Evolutionary conservation across 2,113 vertebrate genomes (phyloP).

Genomic region (Rhizomys pruinosus): DNA sequence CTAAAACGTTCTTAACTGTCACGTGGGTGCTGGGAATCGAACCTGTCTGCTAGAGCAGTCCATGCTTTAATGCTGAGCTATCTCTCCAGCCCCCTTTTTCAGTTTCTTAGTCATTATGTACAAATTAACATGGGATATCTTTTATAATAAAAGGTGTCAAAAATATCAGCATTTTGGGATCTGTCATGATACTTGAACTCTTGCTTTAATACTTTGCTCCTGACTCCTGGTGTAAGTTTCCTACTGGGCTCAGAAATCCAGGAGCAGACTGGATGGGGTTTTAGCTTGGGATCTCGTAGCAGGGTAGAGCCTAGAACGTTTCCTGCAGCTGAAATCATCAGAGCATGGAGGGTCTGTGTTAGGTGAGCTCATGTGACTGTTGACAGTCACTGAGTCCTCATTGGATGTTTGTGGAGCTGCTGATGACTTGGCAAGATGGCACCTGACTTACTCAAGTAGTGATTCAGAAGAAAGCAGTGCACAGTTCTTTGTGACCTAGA

Average conservation of each 20-base stretch:
- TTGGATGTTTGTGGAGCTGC: background rate
- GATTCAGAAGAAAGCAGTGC: background rate
- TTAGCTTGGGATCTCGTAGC: background rate
- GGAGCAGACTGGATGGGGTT: background rate
- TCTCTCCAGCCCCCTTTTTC: background rate
- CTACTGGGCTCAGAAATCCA: background rate
- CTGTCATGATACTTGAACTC: background rate
- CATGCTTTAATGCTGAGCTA: too few species aligned
- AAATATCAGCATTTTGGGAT: slow-evolving; percentile 2
- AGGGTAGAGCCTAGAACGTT: background rate
- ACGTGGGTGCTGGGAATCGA: too few species aligned
- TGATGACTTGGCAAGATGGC: background rate
- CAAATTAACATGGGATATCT: background rate
- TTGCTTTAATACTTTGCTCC: background rate
- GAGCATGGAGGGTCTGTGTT: background rate
- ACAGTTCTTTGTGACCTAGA: background rate
- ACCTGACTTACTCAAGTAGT: background rate
- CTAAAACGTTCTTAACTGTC: too few species aligned
- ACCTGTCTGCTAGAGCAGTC: too few species aligned
- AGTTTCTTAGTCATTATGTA: background rate
- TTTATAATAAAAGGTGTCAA: background rate
- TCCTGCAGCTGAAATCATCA: background rate
- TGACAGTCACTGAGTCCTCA: background rate
- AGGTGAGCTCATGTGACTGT: background rate
- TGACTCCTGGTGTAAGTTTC: background rate